Evolutionary conservation across 2,113 vertebrate genomes (phyloP).

Genomic region (Microcebus lehilahytsara): DNA sequence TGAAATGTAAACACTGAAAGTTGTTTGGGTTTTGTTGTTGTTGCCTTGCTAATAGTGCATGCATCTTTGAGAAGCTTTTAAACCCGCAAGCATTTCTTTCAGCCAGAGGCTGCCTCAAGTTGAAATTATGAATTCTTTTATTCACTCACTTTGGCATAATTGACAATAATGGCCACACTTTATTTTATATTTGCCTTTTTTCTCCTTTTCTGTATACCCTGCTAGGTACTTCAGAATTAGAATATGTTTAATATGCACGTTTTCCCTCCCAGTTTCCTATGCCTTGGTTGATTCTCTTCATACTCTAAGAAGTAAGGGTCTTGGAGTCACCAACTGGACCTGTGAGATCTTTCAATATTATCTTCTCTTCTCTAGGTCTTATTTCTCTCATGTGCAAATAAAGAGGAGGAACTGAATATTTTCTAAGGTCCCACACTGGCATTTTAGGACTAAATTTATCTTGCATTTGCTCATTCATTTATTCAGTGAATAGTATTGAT

Average conservation of each 20-base stretch:
- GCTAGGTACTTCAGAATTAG: background rate
- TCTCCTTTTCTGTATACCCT: background rate
- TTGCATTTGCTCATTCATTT: background rate
- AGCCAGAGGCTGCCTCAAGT: background rate
- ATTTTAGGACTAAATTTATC: background rate
- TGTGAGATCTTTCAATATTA: background rate
- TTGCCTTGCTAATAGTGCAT: constrained; percentile 5
- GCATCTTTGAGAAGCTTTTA: constrained; percentile 22
- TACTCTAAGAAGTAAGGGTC: background rate
- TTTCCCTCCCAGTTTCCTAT: background rate
- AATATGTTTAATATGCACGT: background rate
- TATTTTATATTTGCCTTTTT: background rate
- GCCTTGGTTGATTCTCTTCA: background rate
- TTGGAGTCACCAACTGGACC: background rate
- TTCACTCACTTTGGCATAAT: background rate
- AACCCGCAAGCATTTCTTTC: background rate
- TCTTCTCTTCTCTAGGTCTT: background rate
- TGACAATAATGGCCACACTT: background rate
- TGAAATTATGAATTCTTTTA: constrained; percentile 30
- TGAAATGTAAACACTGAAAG: constrained; percentile 24
- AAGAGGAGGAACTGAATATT: background rate
- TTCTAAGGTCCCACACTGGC: background rate
- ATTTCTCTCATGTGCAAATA: background rate
- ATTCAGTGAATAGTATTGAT: constrained; percentile 37
- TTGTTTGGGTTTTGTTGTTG: background rate